phyloP scores from a whole-genome alignment of 2,888 invertebrate species.

The Heterodera filipjevi region DNA sequence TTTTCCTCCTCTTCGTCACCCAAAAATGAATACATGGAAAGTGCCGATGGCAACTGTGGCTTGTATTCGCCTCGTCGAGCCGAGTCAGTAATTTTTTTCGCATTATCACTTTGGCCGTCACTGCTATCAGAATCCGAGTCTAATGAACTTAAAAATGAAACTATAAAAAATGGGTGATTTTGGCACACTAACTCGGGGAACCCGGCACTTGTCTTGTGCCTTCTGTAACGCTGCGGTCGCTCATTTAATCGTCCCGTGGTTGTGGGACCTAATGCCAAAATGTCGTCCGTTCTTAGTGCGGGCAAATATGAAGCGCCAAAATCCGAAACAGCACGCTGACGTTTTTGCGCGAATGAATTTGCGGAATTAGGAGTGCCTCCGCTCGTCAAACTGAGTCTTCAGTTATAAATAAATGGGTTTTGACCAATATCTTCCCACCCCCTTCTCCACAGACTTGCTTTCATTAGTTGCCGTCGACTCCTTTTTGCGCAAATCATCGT shows the following conservation, averaged over 20 bases:
- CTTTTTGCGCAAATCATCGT: background rate
- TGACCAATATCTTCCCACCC: background rate
- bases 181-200: background rate
- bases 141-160: background rate
- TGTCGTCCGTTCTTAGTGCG: slow-evolving; percentile 56
- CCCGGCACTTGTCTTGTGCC: slow-evolving; percentile 24
- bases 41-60: slow-evolving; percentile 46
- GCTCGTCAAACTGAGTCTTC: background rate
- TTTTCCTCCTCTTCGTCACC: slow-evolving; percentile 50
- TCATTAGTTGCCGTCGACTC: background rate
- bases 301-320: slow-evolving; percentile 64
- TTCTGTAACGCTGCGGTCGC: slow-evolving; percentile 16
- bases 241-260: background rate
- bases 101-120: background rate
- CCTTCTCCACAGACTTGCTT: background rate
- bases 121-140: slow-evolving; percentile 33
- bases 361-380: background rate
- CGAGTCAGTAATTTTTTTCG: background rate
- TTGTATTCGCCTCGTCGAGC: slow-evolving; percentile 56
- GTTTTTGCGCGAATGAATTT: slow-evolving; percentile 13
- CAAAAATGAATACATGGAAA: slow-evolving; percentile 56
- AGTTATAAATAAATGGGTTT: background rate
- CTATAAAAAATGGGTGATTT: background rate
- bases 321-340: slow-evolving; percentile 61
- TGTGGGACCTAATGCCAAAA: slow-evolving; percentile 1